phyloP scores from a whole-genome alignment of 2,888 invertebrate genomes.

The Pantelozetes paolii region DNA sequence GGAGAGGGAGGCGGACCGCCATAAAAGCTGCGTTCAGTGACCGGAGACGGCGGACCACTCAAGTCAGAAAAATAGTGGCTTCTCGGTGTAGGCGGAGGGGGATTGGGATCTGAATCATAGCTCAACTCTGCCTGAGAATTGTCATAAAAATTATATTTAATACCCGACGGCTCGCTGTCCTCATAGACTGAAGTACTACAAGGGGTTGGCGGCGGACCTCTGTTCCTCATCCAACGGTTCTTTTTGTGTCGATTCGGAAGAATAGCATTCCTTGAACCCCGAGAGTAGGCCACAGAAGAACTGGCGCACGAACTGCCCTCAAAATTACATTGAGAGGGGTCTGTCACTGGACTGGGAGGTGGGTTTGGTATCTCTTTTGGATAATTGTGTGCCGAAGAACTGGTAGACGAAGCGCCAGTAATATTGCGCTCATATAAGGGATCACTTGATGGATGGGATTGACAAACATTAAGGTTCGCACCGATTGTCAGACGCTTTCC shows the following conservation, averaged over 20 bases:
- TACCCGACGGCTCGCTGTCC: slow-evolving; percentile 55
- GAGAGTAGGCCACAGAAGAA: slow-evolving; percentile 67
- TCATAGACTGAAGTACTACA: slow-evolving; percentile 91
- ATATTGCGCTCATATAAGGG: slow-evolving; percentile 61
- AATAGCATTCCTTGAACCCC: slow-evolving; percentile 41
- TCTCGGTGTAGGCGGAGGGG: slow-evolving; percentile 70
- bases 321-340: slow-evolving; percentile 51
- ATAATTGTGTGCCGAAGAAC: slow-evolving; percentile 54
- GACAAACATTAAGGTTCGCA: neutral
- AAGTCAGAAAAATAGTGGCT: slow-evolving; percentile 65
- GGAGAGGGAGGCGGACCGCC: slow-evolving; percentile 84
- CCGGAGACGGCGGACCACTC: slow-evolving; percentile 61
- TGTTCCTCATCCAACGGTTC: slow-evolving; percentile 44
- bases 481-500: neutral
- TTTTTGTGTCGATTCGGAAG: slow-evolving; percentile 19
- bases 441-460: slow-evolving; percentile 40
- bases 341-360: slow-evolving; percentile 78
- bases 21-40: slow-evolving; percentile 65
- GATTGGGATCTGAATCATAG: slow-evolving; percentile 66
- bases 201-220: slow-evolving; percentile 88
- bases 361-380: slow-evolving; percentile 81
- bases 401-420: slow-evolving; percentile 67
- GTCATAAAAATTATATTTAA: slow-evolving; percentile 45
- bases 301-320: slow-evolving; percentile 45
- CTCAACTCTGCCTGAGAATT: slow-evolving; percentile 55